These are phyloP conservation scores for Frieseomelitta varia DNA, from an alignment of 1,140 invertebrate species.

Conservation along the genomic window DNA sequence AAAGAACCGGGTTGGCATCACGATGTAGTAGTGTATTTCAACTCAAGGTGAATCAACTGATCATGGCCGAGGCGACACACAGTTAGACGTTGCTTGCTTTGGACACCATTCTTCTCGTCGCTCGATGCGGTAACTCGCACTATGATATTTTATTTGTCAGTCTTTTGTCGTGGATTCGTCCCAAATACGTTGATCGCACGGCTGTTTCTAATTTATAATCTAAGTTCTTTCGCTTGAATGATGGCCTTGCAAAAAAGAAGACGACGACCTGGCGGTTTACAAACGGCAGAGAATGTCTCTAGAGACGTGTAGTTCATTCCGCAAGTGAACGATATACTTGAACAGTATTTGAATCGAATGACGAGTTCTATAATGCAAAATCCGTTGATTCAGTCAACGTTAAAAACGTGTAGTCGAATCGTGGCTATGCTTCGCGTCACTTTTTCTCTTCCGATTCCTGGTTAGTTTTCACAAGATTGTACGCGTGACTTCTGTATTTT, in stretches of 20 bases:
- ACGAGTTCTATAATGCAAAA: background rate
- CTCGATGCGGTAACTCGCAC: background rate
- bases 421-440: slow-evolving; percentile 78
- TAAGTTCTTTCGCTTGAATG: background rate
- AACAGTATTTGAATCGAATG: background rate
- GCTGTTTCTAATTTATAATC: background rate
- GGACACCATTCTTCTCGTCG: background rate
- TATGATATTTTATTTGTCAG: slow-evolving; percentile 9
- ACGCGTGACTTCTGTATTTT: slow-evolving; percentile 81
- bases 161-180: background rate
- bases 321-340: no score
- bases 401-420: slow-evolving; percentile 3
- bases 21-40: background rate
- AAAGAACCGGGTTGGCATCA: background rate
- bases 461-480: slow-evolving; percentile 80
- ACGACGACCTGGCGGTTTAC: background rate
- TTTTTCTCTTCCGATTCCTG: slow-evolving; percentile 80
- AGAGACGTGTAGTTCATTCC: no score
- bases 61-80: background rate
- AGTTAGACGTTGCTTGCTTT: background rate
- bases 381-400: background rate
- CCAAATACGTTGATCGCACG: background rate
- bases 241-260: no score
- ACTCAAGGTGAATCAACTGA: background rate
- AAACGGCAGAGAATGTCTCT: background rate